A percentile compares a stretch with the other conserved stretches of the same genome.
phyloP scores from a whole-genome alignment of 2,113 vertebrate genomes.

The Chaenocephalus aceratus region DNA sequence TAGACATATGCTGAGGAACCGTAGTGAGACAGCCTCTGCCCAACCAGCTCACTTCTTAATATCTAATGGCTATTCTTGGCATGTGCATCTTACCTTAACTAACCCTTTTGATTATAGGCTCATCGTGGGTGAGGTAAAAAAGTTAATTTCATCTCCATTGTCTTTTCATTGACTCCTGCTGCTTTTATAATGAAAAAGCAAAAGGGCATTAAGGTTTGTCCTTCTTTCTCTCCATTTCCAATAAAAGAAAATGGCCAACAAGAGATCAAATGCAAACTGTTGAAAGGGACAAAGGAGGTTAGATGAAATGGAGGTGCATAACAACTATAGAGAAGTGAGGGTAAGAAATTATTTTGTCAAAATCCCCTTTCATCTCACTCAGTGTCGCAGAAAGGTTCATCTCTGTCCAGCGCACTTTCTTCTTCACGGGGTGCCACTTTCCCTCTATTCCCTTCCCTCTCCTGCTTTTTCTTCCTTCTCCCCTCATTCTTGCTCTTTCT shows the following conservation, averaged over 20 bases:
- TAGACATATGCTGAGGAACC: too few relatives aligned
- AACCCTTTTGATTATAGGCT: constrained; percentile 4
- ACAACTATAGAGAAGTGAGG: constrained; percentile 24
- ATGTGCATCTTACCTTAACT: not conserved
- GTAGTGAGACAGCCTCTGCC: too few relatives aligned
- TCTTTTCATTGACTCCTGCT: constrained; percentile 28
- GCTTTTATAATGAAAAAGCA: constrained; percentile 46
- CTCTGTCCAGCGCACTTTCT: constrained; percentile 35
- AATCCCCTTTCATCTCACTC: constrained; percentile 63
- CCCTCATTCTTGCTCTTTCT: constrained; percentile 7
- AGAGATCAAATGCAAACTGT: constrained; percentile 23
- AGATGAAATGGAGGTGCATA: constrained; percentile 28
- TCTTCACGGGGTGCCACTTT: constrained; percentile 65
- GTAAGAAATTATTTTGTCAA: constrained; percentile 66
- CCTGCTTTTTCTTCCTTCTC: constrained; percentile 1
- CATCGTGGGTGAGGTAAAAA: constrained; percentile 15
- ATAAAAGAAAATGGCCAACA: not conserved
- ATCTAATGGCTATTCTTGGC: not conserved
- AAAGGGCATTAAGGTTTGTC: not conserved
- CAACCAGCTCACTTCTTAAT: too few relatives aligned
- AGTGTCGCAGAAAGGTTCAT: constrained; percentile 56
- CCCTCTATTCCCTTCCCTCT: constrained; percentile 41
- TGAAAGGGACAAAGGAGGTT: constrained; percentile 12
- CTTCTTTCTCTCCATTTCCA: not conserved
- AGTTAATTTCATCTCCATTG: constrained; percentile 19